Evolutionary conservation across 2,888 invertebrate species (phyloP).

Genomic region (Andrena dorsata): DNA sequence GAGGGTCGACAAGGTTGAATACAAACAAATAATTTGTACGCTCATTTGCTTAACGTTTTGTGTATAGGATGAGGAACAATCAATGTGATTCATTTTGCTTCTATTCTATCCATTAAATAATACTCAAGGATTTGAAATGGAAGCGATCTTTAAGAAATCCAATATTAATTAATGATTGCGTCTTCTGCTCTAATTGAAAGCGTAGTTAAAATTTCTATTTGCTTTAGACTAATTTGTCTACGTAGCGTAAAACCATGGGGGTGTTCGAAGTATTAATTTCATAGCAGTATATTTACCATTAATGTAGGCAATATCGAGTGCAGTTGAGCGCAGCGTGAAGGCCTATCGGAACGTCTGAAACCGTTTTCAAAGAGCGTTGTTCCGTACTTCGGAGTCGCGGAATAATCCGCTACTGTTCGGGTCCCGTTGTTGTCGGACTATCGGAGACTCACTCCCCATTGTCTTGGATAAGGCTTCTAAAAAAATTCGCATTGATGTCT

Average conservation of each 20-base stretch:
- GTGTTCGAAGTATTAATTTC: constrained; percentile 4
- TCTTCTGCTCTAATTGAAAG: too few species aligned
- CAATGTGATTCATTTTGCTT: too few species aligned
- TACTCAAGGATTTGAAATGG: too few species aligned
- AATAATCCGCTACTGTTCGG: constrained; percentile 57
- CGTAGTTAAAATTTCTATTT: background rate
- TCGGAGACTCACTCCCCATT: constrained; percentile 53
- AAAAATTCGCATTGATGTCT: constrained; percentile 56
- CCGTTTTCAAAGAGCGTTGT: constrained; percentile 48
- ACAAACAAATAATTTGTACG: too few species aligned
- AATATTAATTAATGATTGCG: too few species aligned
- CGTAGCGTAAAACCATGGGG: background rate
- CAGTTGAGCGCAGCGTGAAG: constrained; percentile 10
- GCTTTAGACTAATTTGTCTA: background rate
- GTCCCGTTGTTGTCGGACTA: constrained; percentile 56
- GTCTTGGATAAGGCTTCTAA: constrained; percentile 46
- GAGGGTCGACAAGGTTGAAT: too few species aligned
- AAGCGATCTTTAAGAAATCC: too few species aligned
- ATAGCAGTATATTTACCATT: background rate
- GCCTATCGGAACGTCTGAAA: constrained; percentile 25
- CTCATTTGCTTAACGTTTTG: too few species aligned
- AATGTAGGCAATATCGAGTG: constrained; percentile 3
- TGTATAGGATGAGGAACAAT: too few species aligned
- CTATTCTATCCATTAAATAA: too few species aligned
- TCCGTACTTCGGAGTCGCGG: constrained; percentile 36